Percentiles rank a stretch among this genome's conserved stretches.
Evolutionary conservation across 2,888 invertebrate species (phyloP).

Genomic region (Hirtodrosophila duncani): DNA sequence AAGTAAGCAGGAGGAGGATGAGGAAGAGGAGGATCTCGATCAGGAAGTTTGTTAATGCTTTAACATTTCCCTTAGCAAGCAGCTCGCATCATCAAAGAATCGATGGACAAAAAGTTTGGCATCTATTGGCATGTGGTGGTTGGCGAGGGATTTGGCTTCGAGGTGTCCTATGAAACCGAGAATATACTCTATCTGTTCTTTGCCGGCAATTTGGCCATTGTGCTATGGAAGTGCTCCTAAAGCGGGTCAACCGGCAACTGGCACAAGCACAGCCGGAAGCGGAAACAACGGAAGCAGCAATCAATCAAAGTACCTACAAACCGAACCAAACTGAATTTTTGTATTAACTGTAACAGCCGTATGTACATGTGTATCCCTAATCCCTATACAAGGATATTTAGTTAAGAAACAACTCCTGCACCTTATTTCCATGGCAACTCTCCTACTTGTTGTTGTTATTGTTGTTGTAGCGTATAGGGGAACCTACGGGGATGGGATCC

Average conservation of each 20-base stretch:
- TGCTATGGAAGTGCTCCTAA: conserved; percentile 90
- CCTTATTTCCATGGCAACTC: conserved; percentile 46
- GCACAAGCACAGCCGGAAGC: too few relatives aligned
- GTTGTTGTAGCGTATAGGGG: too few relatives aligned
- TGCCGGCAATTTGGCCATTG: conserved; percentile 92
- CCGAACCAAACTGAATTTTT: conserved; percentile 39
- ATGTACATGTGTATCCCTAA: conserved; percentile 28
- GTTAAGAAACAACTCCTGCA: conserved; percentile 10
- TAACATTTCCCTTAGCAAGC: conserved; percentile 81
- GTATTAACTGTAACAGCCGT: conserved; percentile 31
- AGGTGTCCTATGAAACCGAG: conserved; percentile 93
- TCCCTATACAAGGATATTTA: not conserved
- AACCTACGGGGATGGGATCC: too few relatives aligned
- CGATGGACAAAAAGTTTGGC: conserved; percentile 97
- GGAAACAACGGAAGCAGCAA: conserved; percentile 13
- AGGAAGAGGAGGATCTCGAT: too few relatives aligned
- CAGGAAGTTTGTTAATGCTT: too few relatives aligned
- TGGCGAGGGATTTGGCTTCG: conserved; percentile 93
- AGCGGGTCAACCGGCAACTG: not conserved
- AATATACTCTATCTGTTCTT: conserved; percentile 93
- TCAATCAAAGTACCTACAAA: conserved; percentile 57
- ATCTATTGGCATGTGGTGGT: conserved; percentile 97
- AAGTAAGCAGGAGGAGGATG: too few relatives aligned
- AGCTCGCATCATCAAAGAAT: conserved; percentile 95
- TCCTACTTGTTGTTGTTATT: conserved; percentile 12